phyloP scores from a whole-genome alignment of 2,888 invertebrate genomes.

The Pterostichus niger region DNA sequence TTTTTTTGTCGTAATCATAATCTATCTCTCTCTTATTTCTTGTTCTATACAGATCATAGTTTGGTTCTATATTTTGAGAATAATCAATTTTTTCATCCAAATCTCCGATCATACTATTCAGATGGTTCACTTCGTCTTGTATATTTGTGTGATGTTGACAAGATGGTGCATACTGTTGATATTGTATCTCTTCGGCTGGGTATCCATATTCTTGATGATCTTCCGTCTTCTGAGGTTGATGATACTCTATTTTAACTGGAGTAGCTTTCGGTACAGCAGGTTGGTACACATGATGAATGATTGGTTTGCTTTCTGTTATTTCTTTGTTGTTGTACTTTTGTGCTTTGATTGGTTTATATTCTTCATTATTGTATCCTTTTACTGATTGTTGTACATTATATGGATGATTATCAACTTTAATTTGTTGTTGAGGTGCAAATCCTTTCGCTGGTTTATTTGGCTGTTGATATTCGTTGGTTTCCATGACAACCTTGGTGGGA shows the following conservation, averaged over 20 bases:
- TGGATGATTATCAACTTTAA: neutral
- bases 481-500: neutral
- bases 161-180: neutral
- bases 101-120: slow-evolving; percentile 18
- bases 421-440: neutral
- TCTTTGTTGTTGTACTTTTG: neutral
- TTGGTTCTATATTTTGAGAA: neutral
- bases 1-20: slow-evolving; percentile 18
- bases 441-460: neutral
- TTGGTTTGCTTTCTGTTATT: neutral
- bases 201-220: slow-evolving; percentile 11
- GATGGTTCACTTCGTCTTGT: slow-evolving; percentile 46
- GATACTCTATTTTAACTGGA: slow-evolving; percentile 12
- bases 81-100: slow-evolving; percentile 52
- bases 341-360: neutral
- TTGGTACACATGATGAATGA: neutral
- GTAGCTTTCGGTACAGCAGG: neutral
- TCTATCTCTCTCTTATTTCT: neutral
- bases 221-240: neutral
- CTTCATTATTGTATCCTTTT: slow-evolving; percentile 13
- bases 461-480: neutral
- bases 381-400: too few relatives aligned
- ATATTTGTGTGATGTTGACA: slow-evolving; percentile 16
- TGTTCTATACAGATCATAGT: slow-evolving; percentile 12
- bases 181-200: neutral